Conservation (phyloP, 1,140 invertebrate species). For the Apolygus lucorum region DNA sequence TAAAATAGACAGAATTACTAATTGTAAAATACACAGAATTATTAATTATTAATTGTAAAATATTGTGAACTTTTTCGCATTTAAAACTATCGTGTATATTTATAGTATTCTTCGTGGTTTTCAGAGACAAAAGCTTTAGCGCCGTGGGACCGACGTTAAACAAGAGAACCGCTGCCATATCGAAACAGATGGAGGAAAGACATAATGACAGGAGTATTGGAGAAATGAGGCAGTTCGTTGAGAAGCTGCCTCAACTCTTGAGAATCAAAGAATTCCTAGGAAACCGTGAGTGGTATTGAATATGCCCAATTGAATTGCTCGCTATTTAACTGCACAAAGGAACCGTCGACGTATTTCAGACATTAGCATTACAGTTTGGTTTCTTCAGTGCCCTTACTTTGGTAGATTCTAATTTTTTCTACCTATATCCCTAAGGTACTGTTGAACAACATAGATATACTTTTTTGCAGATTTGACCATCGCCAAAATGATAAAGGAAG, state of each 20-base stretch:
- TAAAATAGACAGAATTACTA: too few species aligned
- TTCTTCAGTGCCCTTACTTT: too few species aligned
- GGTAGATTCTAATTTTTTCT: too few species aligned
- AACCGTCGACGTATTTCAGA: too few species aligned
- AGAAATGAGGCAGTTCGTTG: slow-evolving; percentile 90
- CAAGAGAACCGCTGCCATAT: slow-evolving; percentile 78
- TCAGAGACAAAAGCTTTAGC: slow-evolving; percentile 87
- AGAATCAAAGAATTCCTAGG: slow-evolving; percentile 77
- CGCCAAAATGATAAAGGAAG: slow-evolving; percentile 64
- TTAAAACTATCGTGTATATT: too few species aligned
- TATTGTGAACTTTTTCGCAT: too few species aligned
- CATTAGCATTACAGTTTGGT: not conserved
- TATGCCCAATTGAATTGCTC: slow-evolving; percentile 7
- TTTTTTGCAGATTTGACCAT: slow-evolving; percentile 57
- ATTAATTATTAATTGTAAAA: too few species aligned
- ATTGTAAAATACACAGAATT: too few species aligned
- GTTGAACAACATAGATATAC: too few species aligned
- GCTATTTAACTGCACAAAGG: too few species aligned
- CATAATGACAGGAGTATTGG: slow-evolving; percentile 78
- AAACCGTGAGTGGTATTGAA: slow-evolving; percentile 46
- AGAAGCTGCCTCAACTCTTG: slow-evolving; percentile 77
- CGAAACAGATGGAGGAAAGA: slow-evolving; percentile 75
- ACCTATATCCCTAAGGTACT: too few species aligned
- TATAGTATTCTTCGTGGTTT: too few species aligned
- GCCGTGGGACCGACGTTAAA: slow-evolving; percentile 78